Conservation (phyloP, 2,888 invertebrate genomes). For the Thereva nobilitata region DNA sequence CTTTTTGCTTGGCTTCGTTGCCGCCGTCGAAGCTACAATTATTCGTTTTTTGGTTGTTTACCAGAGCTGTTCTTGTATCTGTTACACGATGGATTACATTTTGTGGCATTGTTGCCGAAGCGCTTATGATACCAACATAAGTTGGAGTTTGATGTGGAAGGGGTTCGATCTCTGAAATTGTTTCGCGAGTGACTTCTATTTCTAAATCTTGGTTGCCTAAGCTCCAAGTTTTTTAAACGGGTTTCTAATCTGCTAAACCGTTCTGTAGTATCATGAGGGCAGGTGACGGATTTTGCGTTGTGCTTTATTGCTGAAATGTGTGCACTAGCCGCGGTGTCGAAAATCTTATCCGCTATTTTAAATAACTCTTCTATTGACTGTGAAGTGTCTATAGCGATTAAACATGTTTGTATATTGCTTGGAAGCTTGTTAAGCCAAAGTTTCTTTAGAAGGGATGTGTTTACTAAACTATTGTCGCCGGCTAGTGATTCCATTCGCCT, state of each 20-base stretch:
- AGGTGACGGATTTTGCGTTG: neutral
- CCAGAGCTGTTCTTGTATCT: too few relatives aligned
- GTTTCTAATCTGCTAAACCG: neutral
- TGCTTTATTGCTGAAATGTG: neutral
- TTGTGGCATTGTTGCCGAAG: neutral
- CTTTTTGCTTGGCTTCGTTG: neutral
- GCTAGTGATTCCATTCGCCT: conserved; percentile 6
- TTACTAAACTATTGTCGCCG: conserved; percentile 16
- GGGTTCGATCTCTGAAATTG: neutral
- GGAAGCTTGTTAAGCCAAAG: conserved; percentile 9
- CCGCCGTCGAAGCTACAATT: neutral
- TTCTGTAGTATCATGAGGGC: neutral
- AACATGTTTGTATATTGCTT: neutral
- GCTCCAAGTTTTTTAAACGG: neutral
- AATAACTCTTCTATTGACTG: conserved; percentile 5
- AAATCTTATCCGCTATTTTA: conserved; percentile 22
- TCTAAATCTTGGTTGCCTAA: neutral
- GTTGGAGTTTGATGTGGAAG: neutral
- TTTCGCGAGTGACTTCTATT: neutral
- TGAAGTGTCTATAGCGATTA: neutral
- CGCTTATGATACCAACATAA: conserved; percentile 8
- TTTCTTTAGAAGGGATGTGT: neutral
- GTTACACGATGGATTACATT: neutral
- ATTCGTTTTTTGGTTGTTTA: conserved; percentile 3
- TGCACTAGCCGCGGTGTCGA: neutral